Conservation (phyloP, 2,888 invertebrate species). For the Caenorhabditis plicata region DNA sequence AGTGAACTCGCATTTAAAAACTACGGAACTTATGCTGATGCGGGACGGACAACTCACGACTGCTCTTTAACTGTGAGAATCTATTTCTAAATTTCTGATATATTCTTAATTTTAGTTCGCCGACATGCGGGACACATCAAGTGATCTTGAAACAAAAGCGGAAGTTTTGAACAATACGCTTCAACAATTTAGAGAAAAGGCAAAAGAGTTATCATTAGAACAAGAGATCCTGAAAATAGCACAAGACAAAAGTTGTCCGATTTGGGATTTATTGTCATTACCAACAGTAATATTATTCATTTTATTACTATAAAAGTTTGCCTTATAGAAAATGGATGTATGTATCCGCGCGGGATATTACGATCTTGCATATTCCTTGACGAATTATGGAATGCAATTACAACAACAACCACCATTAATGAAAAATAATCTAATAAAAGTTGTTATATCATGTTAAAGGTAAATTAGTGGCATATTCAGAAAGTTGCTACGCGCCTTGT, state of each 20-base stretch:
- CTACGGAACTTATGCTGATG: constrained; percentile 63
- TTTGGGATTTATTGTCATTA: constrained; percentile 58
- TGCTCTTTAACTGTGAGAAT: constrained; percentile 56
- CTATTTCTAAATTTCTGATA: background rate
- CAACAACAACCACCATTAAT: constrained; percentile 38
- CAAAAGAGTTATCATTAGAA: constrained; percentile 41
- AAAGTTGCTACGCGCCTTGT: constrained; percentile 56
- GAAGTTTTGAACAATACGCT: constrained; percentile 46
- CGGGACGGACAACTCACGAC: constrained; percentile 61
- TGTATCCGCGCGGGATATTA: constrained; percentile 62
- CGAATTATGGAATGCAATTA: constrained; percentile 58
- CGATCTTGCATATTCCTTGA: constrained; percentile 61
- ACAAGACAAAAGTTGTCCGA: constrained; percentile 38
- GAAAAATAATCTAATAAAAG: constrained; percentile 37
- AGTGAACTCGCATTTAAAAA: constrained; percentile 64
- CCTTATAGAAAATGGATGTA: constrained; percentile 59
- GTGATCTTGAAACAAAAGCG: constrained; percentile 44
- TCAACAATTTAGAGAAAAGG: constrained; percentile 44
- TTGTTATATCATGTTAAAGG: background rate
- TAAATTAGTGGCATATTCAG: constrained; percentile 37
- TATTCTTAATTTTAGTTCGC: constrained; percentile 47
- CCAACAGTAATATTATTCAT: constrained; percentile 38
- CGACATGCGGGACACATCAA: constrained; percentile 51
- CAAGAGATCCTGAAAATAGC: constrained; percentile 45
- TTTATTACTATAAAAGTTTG: background rate